Evolutionary conservation across 2,888 invertebrate species (phyloP).

Genomic region (Oasisia sp.): DNA sequence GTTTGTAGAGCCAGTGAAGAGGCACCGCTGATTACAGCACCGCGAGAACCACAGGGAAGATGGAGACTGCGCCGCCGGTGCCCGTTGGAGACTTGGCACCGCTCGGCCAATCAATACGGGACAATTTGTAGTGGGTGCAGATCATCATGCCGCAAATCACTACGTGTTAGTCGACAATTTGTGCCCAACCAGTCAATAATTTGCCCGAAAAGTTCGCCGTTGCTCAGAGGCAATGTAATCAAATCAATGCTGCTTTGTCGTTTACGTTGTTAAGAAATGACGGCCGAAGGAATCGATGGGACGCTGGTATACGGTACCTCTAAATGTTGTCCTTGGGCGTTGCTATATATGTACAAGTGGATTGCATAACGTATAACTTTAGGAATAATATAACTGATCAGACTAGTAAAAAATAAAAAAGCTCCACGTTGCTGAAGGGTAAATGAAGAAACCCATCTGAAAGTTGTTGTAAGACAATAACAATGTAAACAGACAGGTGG

Average conservation of each 20-base stretch:
- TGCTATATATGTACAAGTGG: background rate
- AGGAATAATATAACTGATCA: background rate
- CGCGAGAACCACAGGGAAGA: background rate
- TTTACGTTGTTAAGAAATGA: background rate
- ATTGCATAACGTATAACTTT: background rate
- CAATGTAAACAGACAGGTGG: no score
- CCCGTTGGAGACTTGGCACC: background rate
- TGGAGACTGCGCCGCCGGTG: background rate
- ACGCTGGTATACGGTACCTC: background rate
- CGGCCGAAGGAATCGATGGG: background rate
- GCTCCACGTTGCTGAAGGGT: no score
- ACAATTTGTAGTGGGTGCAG: background rate
- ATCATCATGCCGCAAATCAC: background rate
- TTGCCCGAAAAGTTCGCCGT: background rate
- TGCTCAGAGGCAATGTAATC: background rate
- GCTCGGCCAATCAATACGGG: background rate
- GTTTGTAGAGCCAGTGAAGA: background rate
- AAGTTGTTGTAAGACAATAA: no score
- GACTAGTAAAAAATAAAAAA: background rate
- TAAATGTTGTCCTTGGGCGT: background rate
- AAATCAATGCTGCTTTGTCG: background rate
- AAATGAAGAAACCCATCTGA: no score
- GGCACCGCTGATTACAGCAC: background rate
- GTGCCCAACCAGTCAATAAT: constrained; percentile 10
- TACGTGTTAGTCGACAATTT: constrained; percentile 6